Base-by-base conservation (phyloP, 2,113 vertebrate species). In the Chlamydotis undulata region DNA sequence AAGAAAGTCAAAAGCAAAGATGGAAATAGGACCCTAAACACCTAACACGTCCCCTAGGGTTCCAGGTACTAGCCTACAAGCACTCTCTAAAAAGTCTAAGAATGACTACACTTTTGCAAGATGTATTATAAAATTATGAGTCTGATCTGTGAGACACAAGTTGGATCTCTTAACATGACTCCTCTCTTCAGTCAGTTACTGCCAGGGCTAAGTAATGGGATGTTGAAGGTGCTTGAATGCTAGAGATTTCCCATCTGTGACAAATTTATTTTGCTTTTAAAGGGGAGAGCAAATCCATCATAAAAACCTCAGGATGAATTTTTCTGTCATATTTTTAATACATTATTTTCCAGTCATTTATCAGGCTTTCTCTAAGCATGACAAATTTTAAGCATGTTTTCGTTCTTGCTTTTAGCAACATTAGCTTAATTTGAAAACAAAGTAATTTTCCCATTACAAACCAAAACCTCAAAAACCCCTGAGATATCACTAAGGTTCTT, bases 201-300 rank as follows among this genome's bases (percentile, higher is more conserved):
- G 70, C 18, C 55, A 71, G 56, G 31, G 45, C 52, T 79, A 93
- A 70, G 26, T 67, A 95, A 92, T 33, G 25, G 59, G 41, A 69
- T 45, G 37, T 23, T 84, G 89, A 86, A 95, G 43, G 33, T 79
- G 47, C 43, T 64, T 57, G 78, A 91, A 83, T 70, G 9, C 35
- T 77, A 60, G 37, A 82, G 70, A 89, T 56, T 75, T 76, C 64
- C 93, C 64, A 84, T 77, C 73, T 85, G 37, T 92, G 86, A 94
- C 92, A 47, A 95, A 94, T 94, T 89, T 85, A 91, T 87, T 95
- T 96, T 90, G 43, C 47, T 96, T 90, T 94, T 64, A 41, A 83
- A 91, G 14, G 24, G 29, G 25, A 93, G 35, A 95, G 31, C 7
- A 92, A 87, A 94, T 94, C 64, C 37, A 90, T 94, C 75, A 94